Conservation (phyloP, 2,113 vertebrate species). For the Anarhynchus alexandrinus region DNA sequence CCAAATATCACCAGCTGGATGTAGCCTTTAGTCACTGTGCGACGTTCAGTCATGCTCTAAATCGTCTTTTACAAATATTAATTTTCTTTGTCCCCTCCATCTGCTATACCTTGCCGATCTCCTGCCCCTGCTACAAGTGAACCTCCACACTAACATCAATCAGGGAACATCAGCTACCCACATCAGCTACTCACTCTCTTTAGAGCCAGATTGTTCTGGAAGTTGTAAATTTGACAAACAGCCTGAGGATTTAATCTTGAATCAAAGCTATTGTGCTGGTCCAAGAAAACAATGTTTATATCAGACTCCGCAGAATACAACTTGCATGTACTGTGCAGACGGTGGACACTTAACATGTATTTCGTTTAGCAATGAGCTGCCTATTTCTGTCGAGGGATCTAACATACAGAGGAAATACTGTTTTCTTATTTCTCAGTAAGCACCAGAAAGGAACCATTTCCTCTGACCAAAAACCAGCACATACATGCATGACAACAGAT, state of each 20-base stretch:
- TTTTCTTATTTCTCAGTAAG: neutral
- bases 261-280: neutral
- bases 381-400: neutral
- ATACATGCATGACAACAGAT: accelerated
- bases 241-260: neutral
- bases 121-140: neutral
- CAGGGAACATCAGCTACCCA: neutral
- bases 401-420: neutral
- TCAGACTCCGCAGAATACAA: neutral
- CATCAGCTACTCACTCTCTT: neutral
- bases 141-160: neutral
- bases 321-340: neutral
- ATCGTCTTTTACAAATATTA: neutral
- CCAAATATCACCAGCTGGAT: neutral
- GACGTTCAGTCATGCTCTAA: neutral
- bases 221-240: neutral
- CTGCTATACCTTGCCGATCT: neutral
- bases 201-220: neutral
- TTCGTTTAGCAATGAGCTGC: neutral
- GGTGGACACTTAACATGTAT: neutral
- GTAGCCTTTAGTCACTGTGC: neutral
- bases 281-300: neutral
- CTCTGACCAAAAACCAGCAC: neutral
- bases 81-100: neutral
- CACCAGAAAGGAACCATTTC: neutral